Base-by-base conservation (phyloP, 2,888 invertebrate species). In the Pediacus dermestoides region DNA sequence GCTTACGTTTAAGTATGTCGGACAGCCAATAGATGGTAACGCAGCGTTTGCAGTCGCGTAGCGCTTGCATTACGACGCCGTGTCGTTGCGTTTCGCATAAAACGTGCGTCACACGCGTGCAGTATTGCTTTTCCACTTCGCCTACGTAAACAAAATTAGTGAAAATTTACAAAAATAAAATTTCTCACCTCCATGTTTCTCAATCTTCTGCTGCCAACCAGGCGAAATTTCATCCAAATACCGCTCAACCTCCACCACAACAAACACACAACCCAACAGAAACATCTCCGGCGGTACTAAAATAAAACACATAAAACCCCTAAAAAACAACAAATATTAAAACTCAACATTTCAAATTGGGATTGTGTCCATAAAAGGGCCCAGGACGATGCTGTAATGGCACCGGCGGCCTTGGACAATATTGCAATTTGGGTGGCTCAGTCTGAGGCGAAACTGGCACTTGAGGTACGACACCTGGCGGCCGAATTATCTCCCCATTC, bases 331-430 rank as follows among this genome's bases (percentile, higher is more conserved):
- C 13, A 39, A 30, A 9, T 32, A 25, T 26, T 15, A 22, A 16
- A 31, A 6, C 6, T 37, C 9, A 56, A 69, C 70, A 64, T 72
- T 89, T 91, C 30, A 92, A 73, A 66, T 88, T 88, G 7, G 91
- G 91, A 71, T 94, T 94, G 72, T 95, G 94, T 0, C 94, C 92
- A 68, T 88, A 91, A 70, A 89, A 92, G 58, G 89, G 88, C 8
- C 75, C 72, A 16, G 73, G 72, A 13, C 71, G 34, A 57, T 72
- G 64, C 42, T 81, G 74, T 55, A 79, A 65, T 39, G 81, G 71
- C 48, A 73, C 57, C 16, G 67, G 38, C 14, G 66, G 55, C 15
- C 35, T 38, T 6, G 4, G 6, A 14, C 37, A 7, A 11, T 13
- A 21, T 21, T 32, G 14, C 12, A 12, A 32, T 70, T 64, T 9